Evolutionary conservation across 1,140 invertebrate genomes (phyloP).

Genomic region (Neuroterus valhalla): DNA sequence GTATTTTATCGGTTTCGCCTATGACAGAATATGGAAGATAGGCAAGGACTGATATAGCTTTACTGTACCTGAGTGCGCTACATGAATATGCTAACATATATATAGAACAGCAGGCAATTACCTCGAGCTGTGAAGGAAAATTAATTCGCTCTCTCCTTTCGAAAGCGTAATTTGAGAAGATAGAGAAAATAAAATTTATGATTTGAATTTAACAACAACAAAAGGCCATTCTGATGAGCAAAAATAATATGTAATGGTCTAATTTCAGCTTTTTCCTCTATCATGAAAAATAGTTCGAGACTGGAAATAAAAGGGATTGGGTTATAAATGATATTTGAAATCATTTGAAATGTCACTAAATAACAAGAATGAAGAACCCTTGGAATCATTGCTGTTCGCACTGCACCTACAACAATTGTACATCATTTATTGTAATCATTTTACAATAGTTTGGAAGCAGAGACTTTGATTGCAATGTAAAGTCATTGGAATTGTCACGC

Average conservation of each 20-base stretch:
- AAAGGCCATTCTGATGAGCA: conserved; percentile 10
- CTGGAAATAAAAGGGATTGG: too few relatives aligned
- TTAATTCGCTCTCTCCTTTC: conserved; percentile 30
- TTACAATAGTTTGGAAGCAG: too few relatives aligned
- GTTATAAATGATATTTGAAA: too few relatives aligned
- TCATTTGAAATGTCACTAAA: too few relatives aligned
- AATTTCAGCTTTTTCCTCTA: not conserved
- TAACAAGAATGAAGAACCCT: too few relatives aligned
- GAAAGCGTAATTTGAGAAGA: conserved; percentile 28
- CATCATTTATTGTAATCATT: too few relatives aligned
- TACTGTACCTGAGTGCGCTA: conserved; percentile 14
- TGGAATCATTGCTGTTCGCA: too few relatives aligned
- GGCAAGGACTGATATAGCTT: conserved; percentile 12
- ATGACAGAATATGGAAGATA: conserved; percentile 24
- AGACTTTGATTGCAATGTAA: too few relatives aligned
- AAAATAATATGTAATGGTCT: conserved; percentile 1
- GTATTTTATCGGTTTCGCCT: conserved; percentile 29
- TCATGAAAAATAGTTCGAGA: too few relatives aligned
- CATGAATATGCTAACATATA: conserved; percentile 24
- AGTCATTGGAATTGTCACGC: too few relatives aligned
- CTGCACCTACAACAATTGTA: too few relatives aligned
- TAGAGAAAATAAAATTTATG: conserved; percentile 29
- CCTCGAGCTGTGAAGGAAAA: conserved; percentile 18
- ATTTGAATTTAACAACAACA: conserved; percentile 27
- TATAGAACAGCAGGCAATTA: conserved; percentile 27